Evolutionary conservation across 2,797 vertebrate species (phyloP), one percentile per base, ranked within the genome.

Genomic region (Bufotes viridis): DNA sequence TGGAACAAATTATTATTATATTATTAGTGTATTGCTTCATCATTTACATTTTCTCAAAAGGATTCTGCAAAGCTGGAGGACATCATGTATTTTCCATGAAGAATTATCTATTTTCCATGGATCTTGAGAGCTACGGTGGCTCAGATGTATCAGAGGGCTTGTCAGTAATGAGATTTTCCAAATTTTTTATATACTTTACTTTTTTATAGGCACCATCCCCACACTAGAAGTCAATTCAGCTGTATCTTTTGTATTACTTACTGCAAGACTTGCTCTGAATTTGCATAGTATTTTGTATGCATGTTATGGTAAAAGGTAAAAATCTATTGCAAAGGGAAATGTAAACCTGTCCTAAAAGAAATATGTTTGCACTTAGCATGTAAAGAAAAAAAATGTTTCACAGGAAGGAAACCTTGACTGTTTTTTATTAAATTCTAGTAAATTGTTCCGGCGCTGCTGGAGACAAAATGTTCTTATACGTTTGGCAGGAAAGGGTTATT

Each of bases 341-440:
- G 10, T 80, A 26, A 60, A 80, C 24, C 29, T 80, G 57, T 80
- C 17, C 57, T 80, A 60, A 58, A 80, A 60, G 78, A 60, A 80
- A 80, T 80, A 80, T 80, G 78, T 80, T 80, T 80, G 57, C 57
- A 80, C 55, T 80, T 80, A 80, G 8, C 17, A 60, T 80, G 57
- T 80, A 80, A 80, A 80, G 17, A 34, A 9, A 79, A 61, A 42
- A 42, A 42, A 42, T 5, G 42, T 42, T 57, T 29, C 53, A 78
- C 53, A 58, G 78, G 24, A 60, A 80, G 26, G 24, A 80, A 34
- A 34, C 17, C 14, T 22, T 60, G 58, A 42, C 78, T 80, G 78
- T 61, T 80, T 78, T 78, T 78, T 80, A 80, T 80, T 80, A 80
- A 60, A 61, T 60, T 34, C 78, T 80, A 61, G 17, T 34, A 80